These are phyloP conservation scores for Hypocryptadius cinnamomeus DNA, from an alignment of 2,113 vertebrate species.

Conservation along the genomic window DNA sequence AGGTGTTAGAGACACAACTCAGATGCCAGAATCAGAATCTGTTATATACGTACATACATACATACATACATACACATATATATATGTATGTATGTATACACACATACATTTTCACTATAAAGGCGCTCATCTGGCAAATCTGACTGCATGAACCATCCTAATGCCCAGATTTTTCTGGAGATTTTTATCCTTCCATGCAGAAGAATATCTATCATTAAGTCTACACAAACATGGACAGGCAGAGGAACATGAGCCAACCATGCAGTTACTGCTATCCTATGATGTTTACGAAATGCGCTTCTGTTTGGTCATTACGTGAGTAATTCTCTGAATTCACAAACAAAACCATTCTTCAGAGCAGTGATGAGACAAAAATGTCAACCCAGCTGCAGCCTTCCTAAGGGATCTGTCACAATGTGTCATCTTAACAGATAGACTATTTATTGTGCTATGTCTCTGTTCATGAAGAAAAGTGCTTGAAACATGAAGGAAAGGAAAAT, in stretches of 20 bases:
- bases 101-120: not conserved
- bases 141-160: not conserved
- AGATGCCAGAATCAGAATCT: not conserved
- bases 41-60: not conserved
- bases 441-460: not conserved
- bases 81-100: not conserved
- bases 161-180: not conserved
- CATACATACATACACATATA: too few species aligned
- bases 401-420: not conserved
- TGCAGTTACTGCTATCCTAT: not conserved
- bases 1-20: not conserved
- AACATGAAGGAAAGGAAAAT: not conserved
- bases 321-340: not conserved
- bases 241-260: not conserved
- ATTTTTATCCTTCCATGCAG: not conserved
- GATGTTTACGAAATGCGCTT: not conserved
- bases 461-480: not conserved
- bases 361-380: slow-evolving; percentile 10
- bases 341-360: slow-evolving; percentile 10
- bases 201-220: not conserved
- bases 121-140: not conserved
- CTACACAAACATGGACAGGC: not conserved
- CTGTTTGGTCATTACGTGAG: not conserved
- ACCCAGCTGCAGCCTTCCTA: not conserved
- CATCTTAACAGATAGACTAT: not conserved